These are phyloP conservation scores for Lycodopsis pacificus DNA, from an alignment of 2,797 vertebrate species.

Conservation along the genomic window DNA sequence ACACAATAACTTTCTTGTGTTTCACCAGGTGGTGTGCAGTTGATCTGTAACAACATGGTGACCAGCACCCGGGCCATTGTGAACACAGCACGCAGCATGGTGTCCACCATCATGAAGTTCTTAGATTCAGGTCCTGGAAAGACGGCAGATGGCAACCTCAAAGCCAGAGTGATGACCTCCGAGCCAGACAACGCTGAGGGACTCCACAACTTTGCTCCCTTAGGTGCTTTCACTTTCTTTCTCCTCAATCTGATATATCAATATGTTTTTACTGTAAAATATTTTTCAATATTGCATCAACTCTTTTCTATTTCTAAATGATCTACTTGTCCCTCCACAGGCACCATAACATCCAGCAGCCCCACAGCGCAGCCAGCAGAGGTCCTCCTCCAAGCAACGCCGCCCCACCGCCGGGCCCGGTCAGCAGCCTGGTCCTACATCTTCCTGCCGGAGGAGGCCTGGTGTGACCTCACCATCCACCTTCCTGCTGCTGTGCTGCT, in stretches of 20 bases:
- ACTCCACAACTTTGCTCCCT: conserved; percentile 98
- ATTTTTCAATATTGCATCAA: not conserved
- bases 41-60: conserved; percentile 99
- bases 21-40: conserved; percentile 92
- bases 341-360: conserved; percentile 98
- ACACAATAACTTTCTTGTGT: not conserved
- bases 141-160: conserved; percentile 92
- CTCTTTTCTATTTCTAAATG: not conserved
- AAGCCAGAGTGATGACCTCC: conserved; percentile 95
- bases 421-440: conserved; percentile 99
- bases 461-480: conserved; percentile 99
- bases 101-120: conserved; percentile 99
- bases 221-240: conserved; percentile 82
- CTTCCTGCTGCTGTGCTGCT: conserved; percentile 97
- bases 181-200: conserved; percentile 98
- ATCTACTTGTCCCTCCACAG: conserved; percentile 70
- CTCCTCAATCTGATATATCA: not conserved
- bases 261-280: not conserved
- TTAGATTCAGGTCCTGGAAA: conserved; percentile 97
- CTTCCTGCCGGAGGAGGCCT: conserved; percentile 97
- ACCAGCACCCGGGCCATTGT: conserved; percentile 99
- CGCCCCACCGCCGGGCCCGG: conserved; percentile 94
- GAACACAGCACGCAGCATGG: conserved; percentile 99
- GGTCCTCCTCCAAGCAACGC: conserved; percentile 96
- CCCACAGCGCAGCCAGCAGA: conserved; percentile 99